Conservation (phyloP, 1,140 invertebrate species). For the Tetramorium simillimum region DNA sequence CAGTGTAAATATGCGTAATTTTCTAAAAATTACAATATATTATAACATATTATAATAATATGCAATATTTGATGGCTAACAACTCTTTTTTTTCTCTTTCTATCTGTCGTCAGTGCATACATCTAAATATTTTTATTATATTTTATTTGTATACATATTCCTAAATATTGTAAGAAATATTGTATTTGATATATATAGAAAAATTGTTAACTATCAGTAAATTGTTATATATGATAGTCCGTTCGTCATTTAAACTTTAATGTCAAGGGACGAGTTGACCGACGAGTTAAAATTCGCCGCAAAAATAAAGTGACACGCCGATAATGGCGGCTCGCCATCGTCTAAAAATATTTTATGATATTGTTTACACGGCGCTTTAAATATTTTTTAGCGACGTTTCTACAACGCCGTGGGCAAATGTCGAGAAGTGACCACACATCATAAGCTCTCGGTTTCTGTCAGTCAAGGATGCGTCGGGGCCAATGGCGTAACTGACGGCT, state of each 20-base stretch:
- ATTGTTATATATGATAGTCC: background rate
- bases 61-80: background rate
- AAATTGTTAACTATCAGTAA: background rate
- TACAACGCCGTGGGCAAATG: background rate
- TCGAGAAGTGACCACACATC: constrained; percentile 27
- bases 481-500: constrained; percentile 37
- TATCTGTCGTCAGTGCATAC: background rate
- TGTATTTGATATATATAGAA: background rate
- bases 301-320: constrained; percentile 6
- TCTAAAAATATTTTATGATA: constrained; percentile 45
- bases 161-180: background rate
- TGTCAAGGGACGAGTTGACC: background rate
- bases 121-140: background rate
- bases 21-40: no score
- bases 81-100: background rate
- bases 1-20: no score
- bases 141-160: background rate
- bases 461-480: background rate
- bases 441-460: constrained; percentile 43
- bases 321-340: background rate
- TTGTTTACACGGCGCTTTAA: constrained; percentile 13
- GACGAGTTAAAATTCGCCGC: background rate
- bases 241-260: background rate
- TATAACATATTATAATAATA: background rate
- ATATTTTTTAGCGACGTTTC: constrained; percentile 30